Conservation (phyloP, 2,888 invertebrate species). For the Trachelus tabidus region DNA sequence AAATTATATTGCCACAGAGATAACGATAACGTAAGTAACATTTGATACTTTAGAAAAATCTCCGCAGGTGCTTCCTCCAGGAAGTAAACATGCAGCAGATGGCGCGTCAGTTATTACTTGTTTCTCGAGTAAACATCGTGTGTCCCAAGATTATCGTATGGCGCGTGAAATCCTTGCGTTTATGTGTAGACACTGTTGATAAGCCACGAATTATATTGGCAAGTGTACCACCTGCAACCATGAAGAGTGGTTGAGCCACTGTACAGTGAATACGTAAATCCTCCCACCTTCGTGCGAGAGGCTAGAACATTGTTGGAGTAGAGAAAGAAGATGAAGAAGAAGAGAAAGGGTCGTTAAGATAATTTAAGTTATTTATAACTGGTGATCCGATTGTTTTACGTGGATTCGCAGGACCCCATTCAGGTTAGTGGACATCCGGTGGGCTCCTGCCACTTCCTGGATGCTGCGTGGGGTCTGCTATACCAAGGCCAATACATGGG, state of each 20-base stretch:
- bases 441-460: slow-evolving; percentile 49
- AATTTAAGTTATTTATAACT: not conserved
- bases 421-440: slow-evolving; percentile 53
- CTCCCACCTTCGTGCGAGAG: not conserved
- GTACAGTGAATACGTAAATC: not conserved
- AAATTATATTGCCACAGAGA: not conserved
- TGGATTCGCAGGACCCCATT: slow-evolving; percentile 37
- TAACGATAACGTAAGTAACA: not conserved
- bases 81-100: slow-evolving; percentile 2
- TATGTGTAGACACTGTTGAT: not conserved
- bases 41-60: not conserved
- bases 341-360: not conserved
- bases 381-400: slow-evolving; percentile 42
- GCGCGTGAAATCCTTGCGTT: not conserved
- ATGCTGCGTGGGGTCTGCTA: slow-evolving; percentile 47
- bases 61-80: not conserved
- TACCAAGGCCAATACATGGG: not conserved
- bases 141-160: not conserved
- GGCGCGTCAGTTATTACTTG: not conserved
- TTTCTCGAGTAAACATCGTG: not conserved
- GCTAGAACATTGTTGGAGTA: not conserved
- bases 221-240: not conserved
- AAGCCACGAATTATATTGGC: not conserved
- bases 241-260: not conserved
- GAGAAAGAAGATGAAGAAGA: not conserved